Evolutionary conservation across 2,888 invertebrate genomes (phyloP).

Genomic region (Apamea sordens): DNA sequence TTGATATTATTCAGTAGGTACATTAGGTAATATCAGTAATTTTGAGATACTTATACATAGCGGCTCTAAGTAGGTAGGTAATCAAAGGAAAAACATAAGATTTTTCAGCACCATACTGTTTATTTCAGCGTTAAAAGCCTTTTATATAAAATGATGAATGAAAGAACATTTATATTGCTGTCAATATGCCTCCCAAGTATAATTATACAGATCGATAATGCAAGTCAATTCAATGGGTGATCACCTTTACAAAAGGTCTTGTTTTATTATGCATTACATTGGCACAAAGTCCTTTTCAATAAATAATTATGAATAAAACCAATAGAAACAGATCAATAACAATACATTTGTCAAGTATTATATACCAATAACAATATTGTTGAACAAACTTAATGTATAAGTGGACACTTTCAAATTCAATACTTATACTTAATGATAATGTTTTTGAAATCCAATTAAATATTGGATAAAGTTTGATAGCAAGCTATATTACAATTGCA

Average conservation of each 20-base stretch:
- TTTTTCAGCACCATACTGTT: conserved; percentile 48
- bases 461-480: conserved; percentile 24
- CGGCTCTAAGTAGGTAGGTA: not conserved
- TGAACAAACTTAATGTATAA: conserved; percentile 7
- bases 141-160: conserved; percentile 31
- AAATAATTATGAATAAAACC: conserved; percentile 29
- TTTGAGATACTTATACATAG: not conserved
- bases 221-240: conserved; percentile 45
- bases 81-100: conserved; percentile 5
- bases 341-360: conserved; percentile 5
- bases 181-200: conserved; percentile 28
- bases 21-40: not conserved
- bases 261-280: conserved; percentile 56
- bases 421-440: conserved; percentile 11
- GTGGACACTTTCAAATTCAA: conserved; percentile 12
- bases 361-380: conserved; percentile 14
- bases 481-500: conserved; percentile 15
- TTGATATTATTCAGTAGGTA: not conserved
- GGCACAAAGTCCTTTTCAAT: conserved; percentile 40
- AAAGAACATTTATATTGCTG: conserved; percentile 26
- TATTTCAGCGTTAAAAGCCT: conserved; percentile 43
- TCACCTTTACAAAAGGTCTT: conserved; percentile 47
- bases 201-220: conserved; percentile 36
- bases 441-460: conserved; percentile 9
- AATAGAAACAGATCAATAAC: conserved; percentile 27